A percentile compares a stretch with the other conserved stretches of the same genome.
Evolutionary conservation across 2,888 invertebrate genomes (phyloP).

Genomic region (Temnothorax unifasciatus): DNA sequence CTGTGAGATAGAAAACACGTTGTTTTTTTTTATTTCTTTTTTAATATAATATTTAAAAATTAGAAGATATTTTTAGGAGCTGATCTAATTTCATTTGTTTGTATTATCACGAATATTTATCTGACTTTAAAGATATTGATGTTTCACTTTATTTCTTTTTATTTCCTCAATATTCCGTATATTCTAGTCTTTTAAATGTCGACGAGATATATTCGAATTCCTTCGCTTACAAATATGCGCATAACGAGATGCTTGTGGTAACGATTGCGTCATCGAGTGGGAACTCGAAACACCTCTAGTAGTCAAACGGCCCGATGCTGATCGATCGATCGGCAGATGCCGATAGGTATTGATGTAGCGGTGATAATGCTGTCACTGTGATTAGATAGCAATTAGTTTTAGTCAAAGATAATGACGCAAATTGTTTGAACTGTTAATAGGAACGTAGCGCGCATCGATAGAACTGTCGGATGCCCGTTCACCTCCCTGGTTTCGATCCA

Average conservation of each 20-base stretch:
- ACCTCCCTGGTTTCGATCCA: slow-evolving; percentile 7
- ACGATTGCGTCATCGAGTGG: not conserved
- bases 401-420: slow-evolving; percentile 38
- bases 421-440: slow-evolving; percentile 48
- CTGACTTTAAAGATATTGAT: not conserved
- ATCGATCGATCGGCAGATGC: slow-evolving; percentile 1
- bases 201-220: not conserved
- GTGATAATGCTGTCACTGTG: slow-evolving; percentile 38
- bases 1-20: not conserved
- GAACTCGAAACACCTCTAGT: not conserved
- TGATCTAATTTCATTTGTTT: not conserved
- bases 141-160: too few relatives aligned
- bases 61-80: not conserved
- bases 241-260: not conserved
- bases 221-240: not conserved
- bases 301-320: not conserved
- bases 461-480: slow-evolving; percentile 37
- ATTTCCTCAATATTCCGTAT: not conserved
- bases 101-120: not conserved
- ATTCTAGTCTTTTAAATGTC: not conserved
- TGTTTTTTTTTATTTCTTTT: not conserved
- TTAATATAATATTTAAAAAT: not conserved
- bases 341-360: slow-evolving; percentile 19
- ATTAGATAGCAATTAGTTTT: slow-evolving; percentile 53
- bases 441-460: slow-evolving; percentile 15